A percentile compares a stretch with the other conserved stretches of the same genome.
phyloP scores from a whole-genome alignment of 2,888 invertebrate species.

The Sceliomorpha sp. region DNA sequence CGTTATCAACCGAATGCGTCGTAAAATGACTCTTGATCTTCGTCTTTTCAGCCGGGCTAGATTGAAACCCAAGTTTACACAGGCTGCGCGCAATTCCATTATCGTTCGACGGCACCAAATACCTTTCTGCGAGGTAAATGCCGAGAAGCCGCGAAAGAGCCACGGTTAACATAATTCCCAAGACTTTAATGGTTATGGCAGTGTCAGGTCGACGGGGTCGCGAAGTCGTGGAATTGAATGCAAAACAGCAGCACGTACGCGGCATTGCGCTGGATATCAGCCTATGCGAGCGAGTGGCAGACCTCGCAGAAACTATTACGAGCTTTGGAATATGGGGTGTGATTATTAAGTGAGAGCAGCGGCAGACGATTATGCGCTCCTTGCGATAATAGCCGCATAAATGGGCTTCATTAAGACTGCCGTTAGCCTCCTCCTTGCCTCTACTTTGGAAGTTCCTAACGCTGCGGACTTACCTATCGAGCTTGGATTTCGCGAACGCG shows the following conservation, averaged over 20 bases:
- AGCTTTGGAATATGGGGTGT: conserved; percentile 70
- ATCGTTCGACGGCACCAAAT: conserved; percentile 57
- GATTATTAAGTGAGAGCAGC: conserved; percentile 77
- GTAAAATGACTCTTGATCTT: conserved; percentile 53
- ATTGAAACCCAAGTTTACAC: conserved; percentile 56
- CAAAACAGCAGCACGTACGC: conserved; percentile 55
- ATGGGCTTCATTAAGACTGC: conserved; percentile 78
- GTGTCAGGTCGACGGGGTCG: conserved; percentile 48
- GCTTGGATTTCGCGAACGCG: conserved; percentile 42
- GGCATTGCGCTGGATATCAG: conserved; percentile 49
- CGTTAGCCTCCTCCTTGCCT: conserved; percentile 57
- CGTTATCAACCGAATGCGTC: conserved; percentile 47
- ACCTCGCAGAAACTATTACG: conserved; percentile 66
- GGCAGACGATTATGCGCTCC: conserved; percentile 74
- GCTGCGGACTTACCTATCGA: conserved; percentile 57
- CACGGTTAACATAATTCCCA: conserved; percentile 56
- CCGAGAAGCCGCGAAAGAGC: conserved; percentile 56
- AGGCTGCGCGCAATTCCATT: conserved; percentile 58
- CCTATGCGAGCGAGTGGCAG: conserved; percentile 48
- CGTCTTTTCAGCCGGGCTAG: conserved; percentile 52
- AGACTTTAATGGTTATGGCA: conserved; percentile 57
- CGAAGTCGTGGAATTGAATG: conserved; percentile 60
- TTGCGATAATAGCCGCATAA: conserved; percentile 76
- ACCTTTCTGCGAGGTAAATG: conserved; percentile 54
- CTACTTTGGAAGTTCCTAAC: conserved; percentile 59